phyloP scores from a whole-genome alignment of 35 echinoderm and acorn worm genomes.

The Strongylocentrotus purpuratus region DNA sequence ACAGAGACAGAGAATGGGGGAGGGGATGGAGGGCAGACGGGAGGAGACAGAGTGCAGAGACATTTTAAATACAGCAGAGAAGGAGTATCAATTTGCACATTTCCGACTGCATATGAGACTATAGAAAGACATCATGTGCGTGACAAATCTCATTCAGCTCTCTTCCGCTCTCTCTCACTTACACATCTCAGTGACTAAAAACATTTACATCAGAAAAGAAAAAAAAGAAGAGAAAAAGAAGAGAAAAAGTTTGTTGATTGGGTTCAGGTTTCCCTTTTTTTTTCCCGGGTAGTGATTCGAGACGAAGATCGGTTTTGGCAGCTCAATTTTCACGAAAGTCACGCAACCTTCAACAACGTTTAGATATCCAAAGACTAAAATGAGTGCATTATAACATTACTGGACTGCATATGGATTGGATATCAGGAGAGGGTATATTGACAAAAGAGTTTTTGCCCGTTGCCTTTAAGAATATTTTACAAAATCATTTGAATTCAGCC shows the following conservation, averaged over 20 bases:
- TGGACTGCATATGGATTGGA: background rate
- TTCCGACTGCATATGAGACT: background rate
- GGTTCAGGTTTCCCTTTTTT: background rate
- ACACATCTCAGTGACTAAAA: background rate
- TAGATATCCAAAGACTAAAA: background rate
- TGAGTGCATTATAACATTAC: background rate
- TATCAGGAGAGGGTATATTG: background rate
- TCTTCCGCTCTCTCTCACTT: background rate
- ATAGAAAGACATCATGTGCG: background rate
- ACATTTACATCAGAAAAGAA: background rate
- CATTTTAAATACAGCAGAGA: background rate
- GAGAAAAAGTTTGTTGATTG: background rate
- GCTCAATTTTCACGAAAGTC: background rate
- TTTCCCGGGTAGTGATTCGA: background rate
- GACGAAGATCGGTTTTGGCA: background rate
- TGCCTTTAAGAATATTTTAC: background rate
- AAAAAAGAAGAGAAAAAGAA: background rate
- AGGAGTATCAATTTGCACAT: background rate
- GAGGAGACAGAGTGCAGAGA: too few species aligned
- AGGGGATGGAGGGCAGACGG: too few species aligned
- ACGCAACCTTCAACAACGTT: background rate
- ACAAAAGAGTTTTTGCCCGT: too few species aligned
- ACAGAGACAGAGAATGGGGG: background rate
- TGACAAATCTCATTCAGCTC: constrained; percentile 1
- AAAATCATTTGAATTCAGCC: too few species aligned